Evolutionary conservation across 2,113 vertebrate species (phyloP).

Genomic region (Phoenicopterus ruber): DNA sequence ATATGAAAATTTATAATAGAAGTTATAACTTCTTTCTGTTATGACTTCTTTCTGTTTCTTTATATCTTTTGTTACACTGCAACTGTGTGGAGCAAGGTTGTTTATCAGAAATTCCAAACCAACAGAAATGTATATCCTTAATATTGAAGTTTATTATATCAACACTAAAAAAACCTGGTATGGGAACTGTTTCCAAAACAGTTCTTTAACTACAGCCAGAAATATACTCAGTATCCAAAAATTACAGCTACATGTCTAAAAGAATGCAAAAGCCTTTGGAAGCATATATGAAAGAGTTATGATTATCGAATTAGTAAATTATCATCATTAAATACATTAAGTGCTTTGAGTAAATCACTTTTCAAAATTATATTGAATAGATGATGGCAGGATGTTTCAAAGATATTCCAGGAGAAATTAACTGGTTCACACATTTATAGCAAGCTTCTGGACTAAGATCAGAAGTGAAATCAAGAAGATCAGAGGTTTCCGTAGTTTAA

Average conservation of each 20-base stretch:
- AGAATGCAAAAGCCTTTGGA: constrained; percentile 3
- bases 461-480: constrained; percentile 13
- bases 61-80: background rate
- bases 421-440: background rate
- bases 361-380: background rate
- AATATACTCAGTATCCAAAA: background rate
- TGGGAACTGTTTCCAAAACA: background rate
- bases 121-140: background rate
- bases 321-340: constrained; percentile 19
- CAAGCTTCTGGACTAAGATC: constrained; percentile 1
- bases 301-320: constrained; percentile 9
- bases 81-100: background rate
- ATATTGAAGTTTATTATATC: background rate
- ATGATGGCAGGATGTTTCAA: background rate
- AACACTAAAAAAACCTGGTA: background rate
- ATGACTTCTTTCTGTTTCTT: background rate
- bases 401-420: background rate
- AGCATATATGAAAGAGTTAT: background rate
- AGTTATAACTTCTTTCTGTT: background rate
- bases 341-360: background rate
- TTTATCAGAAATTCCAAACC: background rate
- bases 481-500: background rate
- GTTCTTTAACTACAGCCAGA: background rate
- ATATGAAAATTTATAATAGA: background rate
- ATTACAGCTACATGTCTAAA: background rate